These are phyloP conservation scores for Natator depressus DNA, from an alignment of 2,113 vertebrate genomes.

Conservation along the genomic window DNA sequence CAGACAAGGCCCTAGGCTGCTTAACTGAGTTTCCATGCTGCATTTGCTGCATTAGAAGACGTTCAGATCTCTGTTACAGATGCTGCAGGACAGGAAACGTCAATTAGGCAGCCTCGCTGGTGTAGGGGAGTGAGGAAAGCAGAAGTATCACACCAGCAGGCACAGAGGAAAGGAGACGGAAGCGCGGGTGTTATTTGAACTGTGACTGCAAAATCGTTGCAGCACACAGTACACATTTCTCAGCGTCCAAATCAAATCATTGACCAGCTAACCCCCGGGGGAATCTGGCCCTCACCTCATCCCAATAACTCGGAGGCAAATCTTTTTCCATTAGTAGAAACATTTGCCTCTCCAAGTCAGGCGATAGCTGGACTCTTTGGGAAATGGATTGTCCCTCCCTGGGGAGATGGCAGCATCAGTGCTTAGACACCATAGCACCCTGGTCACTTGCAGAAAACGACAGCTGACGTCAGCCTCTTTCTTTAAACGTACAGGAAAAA, in stretches of 20 bases:
- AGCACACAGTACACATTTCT: neutral
- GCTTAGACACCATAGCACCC: neutral
- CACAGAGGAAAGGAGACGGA: neutral
- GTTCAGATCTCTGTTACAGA: fast-evolving
- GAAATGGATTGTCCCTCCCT: neutral
- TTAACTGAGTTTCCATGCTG: neutral
- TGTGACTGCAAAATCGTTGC: neutral
- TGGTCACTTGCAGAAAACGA: neutral
- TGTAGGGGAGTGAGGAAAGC: neutral
- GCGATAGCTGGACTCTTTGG: neutral
- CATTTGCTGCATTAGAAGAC: neutral
- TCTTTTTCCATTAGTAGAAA: neutral
- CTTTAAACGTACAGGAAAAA: neutral
- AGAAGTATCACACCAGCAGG: too few species aligned
- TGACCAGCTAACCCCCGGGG: neutral
- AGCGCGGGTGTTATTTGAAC: neutral
- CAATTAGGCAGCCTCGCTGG: fast-evolving
- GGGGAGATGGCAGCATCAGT: neutral
- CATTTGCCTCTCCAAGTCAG: neutral
- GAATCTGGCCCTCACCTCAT: neutral
- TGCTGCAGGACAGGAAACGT: neutral
- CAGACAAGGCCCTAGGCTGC: neutral
- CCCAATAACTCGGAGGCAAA: neutral
- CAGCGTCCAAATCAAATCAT: neutral
- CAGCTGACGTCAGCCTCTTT: fast-evolving